A percentile compares a stretch with the other conserved stretches of the same genome.
phyloP scores from a whole-genome alignment of 2,113 vertebrate genomes.

The Nyctibius bracteatus region DNA sequence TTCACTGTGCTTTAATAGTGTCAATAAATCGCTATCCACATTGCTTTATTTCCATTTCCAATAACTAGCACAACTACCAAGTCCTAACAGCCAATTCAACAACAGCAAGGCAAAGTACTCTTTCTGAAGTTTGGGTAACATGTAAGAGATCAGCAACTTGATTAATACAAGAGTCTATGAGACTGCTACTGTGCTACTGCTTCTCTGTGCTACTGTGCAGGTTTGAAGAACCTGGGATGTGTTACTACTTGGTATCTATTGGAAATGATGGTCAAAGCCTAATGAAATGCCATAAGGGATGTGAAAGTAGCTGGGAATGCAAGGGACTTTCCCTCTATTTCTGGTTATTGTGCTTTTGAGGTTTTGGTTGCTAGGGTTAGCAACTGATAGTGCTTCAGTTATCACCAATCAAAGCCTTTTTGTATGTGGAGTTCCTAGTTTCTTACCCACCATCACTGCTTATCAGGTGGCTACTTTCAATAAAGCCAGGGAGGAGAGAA shows the following conservation, averaged over 20 bases:
- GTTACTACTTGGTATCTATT: not conserved
- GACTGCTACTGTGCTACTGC: not conserved
- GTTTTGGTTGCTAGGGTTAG: not conserved
- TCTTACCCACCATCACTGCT: not conserved
- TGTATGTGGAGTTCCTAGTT: not conserved
- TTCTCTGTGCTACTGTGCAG: not conserved
- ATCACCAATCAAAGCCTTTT: not conserved
- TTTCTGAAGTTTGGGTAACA: not conserved
- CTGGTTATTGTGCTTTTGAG: not conserved
- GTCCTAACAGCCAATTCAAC: not conserved
- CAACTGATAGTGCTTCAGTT: not conserved
- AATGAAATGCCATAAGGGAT: not conserved
- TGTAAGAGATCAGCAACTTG: not conserved
- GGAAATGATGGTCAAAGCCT: not conserved
- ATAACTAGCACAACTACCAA: not conserved
- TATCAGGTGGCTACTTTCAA: not conserved
- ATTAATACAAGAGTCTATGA: not conserved
- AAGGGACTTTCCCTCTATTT: not conserved
- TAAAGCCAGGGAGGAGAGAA: not conserved
- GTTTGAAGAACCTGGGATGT: not conserved
- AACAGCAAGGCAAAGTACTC: not conserved
- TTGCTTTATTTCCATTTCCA: not conserved
- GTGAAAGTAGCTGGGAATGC: not conserved
- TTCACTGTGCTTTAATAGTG: not conserved
- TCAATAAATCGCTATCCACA: not conserved